phyloP scores from a whole-genome alignment of 1,140 invertebrate genomes.

The Diorhabda elongata region DNA sequence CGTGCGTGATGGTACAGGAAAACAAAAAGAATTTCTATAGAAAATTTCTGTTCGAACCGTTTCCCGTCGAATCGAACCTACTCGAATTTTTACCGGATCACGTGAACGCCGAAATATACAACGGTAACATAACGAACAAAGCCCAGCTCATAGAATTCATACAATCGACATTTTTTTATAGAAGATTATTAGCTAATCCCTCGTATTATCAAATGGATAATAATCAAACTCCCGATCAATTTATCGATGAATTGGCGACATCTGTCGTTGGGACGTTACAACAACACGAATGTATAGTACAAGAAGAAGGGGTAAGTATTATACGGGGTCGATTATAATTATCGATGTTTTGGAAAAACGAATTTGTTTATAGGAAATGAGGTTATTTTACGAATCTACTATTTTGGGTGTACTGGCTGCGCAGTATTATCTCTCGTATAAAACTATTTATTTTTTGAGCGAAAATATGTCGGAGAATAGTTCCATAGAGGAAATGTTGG shows the following conservation, averaged over 20 bases:
- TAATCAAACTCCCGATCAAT: constrained; percentile 64
- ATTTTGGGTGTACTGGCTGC: constrained; percentile 91
- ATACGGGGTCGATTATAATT: constrained; percentile 27
- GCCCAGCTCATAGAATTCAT: constrained; percentile 95
- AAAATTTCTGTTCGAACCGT: constrained; percentile 98
- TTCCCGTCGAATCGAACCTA: constrained; percentile 96
- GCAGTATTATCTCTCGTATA: constrained; percentile 95
- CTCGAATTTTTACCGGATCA: constrained; percentile 91
- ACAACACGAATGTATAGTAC: constrained; percentile 71
- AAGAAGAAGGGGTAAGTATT: constrained; percentile 53
- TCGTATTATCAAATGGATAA: constrained; percentile 83
- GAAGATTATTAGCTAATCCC: constrained; percentile 90
- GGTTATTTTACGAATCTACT: constrained; percentile 56
- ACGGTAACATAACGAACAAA: constrained; percentile 89
- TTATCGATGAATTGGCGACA: constrained; percentile 74
- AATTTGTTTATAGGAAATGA: constrained; percentile 32
- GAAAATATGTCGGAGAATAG: constrained; percentile 62
- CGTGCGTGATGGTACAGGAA: constrained; percentile 96
- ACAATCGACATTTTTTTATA: constrained; percentile 98
- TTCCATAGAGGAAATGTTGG: constrained; percentile 70
- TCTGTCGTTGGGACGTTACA: constrained; percentile 67
- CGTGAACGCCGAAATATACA: constrained; percentile 94
- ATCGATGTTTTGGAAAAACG: constrained; percentile 17
- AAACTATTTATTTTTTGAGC: constrained; percentile 82
- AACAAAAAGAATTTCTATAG: constrained; percentile 99